Base-by-base conservation (phyloP, 2,888 invertebrate species). In the Beris chalybata region DNA sequence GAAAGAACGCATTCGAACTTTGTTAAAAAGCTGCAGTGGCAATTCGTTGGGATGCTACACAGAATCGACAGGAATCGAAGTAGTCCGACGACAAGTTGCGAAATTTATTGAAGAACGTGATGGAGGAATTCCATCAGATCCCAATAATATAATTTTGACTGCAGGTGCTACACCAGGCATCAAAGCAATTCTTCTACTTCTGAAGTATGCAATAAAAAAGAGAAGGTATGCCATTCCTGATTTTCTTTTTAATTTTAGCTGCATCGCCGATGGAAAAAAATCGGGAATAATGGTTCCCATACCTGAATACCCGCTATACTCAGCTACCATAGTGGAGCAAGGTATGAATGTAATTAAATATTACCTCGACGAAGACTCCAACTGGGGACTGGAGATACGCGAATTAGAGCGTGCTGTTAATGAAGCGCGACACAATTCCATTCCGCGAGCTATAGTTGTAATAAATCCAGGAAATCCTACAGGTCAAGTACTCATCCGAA, bases 401-500 rank as follows among this genome's bases (percentile, higher is more conserved):
- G 98, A 98, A 82, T 81, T 99, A 71, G 87, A 95, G 78, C 84
- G 95, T 52, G 78, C 96, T 0, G 78, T 88, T 47, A 77, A 78
- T 0, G 92, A 90, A 73, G 87, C 89, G 0, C 83, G 82, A 70
- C 81, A 83, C 69, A 73, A 72, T 0, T 87, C 87, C 77, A 84
- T 85, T 69, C 94, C 95, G 0, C 85, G 95, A 54, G 96, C 91
- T 0, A 82, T 99, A 64, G 95, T 94, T 48, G 87, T 99, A 68
- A 99, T 99, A 76, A 99, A 99, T 84, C 98, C 99, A 0, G 99
- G 98, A 59, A 99, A 99, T 82, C 98, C 99, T 12, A 99, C 98
- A 5, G 98, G 97, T 5, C 91, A 91, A 82, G 98, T 99, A 54
- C 83, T 99, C 71, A 88, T 93, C 0, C 86, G 88, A 50, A 80